Evolutionary conservation across 1,140 invertebrate genomes (phyloP).

Genomic region (Drosophila lini): DNA sequence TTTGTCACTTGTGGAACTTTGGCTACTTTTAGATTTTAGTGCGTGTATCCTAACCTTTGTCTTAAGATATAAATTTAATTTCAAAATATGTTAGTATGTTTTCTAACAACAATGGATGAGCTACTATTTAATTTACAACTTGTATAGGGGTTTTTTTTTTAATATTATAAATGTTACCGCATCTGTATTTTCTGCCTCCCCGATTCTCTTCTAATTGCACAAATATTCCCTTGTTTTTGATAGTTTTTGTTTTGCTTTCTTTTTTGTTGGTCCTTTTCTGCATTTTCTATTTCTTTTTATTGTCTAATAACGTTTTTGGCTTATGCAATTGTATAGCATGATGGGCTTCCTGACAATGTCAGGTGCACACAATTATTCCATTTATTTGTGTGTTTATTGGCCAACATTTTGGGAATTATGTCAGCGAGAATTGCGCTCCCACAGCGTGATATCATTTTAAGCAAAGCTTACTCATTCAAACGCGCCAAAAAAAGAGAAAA

Average conservation of each 20-base stretch:
- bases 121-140: not conserved
- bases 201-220: not conserved
- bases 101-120: not conserved
- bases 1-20: conserved; percentile 9
- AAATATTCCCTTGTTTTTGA: conserved; percentile 3
- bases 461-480: conserved; percentile 71
- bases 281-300: conserved; percentile 33
- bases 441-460: conserved; percentile 72
- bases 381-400: conserved; percentile 34
- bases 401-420: conserved; percentile 57
- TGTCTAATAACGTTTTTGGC: conserved; percentile 53
- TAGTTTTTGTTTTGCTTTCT: conserved; percentile 6
- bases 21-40: not conserved
- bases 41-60: not conserved
- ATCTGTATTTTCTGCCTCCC: not conserved
- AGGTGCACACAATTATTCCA: conserved; percentile 61
- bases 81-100: not conserved
- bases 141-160: not conserved
- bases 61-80: not conserved
- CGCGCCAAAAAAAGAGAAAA: conserved; percentile 57
- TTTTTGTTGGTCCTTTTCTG: conserved; percentile 3
- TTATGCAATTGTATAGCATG: conserved; percentile 62
- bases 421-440: conserved; percentile 40
- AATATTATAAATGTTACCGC: not conserved
- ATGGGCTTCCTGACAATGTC: conserved; percentile 62